Conservation (phyloP, 2,797 vertebrate species). For the Siniperca undulata region DNA sequence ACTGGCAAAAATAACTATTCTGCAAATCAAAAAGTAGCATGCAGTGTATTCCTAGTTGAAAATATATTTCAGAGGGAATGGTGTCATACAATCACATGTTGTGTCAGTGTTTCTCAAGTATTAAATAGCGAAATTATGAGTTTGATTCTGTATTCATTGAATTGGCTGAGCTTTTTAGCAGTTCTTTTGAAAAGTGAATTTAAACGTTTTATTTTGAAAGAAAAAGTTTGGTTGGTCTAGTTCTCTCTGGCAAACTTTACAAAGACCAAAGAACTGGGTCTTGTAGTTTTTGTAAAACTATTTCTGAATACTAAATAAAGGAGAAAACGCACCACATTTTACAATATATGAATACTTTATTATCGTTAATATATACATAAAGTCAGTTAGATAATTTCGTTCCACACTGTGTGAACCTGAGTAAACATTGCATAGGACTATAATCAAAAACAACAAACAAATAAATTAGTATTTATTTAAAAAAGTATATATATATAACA, state of each 20-base stretch:
- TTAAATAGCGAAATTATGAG: background rate
- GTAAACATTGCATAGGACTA: background rate
- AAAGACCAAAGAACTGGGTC: background rate
- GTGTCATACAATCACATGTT: background rate
- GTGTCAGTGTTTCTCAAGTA: background rate
- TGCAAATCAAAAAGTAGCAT: background rate
- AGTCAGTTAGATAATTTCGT: background rate
- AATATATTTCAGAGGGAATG: background rate
- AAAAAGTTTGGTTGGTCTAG: background rate
- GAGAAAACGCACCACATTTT: background rate
- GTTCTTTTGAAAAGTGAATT: background rate
- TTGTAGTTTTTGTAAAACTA: slow-evolving; percentile 31
- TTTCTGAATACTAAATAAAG: background rate
- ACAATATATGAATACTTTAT: background rate
- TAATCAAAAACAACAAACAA: background rate
- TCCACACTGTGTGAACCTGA: slow-evolving; percentile 41
- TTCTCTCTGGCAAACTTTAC: background rate
- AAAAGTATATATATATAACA: background rate
- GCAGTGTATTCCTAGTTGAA: background rate
- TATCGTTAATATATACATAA: slow-evolving; percentile 14
- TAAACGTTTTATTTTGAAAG: slow-evolving; percentile 40
- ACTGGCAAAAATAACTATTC: background rate
- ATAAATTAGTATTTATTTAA: background rate
- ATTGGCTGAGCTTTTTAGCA: background rate
- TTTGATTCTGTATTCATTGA: background rate